Evolutionary conservation across 2,113 vertebrate species (phyloP).

Genomic region (Nycticryphes semicollaris): DNA sequence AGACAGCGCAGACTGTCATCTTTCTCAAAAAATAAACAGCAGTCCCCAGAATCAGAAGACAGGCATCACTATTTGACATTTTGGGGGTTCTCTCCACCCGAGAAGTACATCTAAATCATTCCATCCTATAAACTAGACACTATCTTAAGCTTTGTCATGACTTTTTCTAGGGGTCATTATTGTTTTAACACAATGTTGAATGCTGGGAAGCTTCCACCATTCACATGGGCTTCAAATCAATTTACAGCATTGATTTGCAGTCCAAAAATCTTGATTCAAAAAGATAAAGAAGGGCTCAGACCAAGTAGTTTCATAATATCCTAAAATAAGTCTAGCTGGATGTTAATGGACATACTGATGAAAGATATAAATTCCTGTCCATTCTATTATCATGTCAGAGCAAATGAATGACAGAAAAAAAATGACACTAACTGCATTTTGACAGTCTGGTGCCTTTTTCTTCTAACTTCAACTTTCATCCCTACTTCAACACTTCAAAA

Average conservation of each 20-base stretch:
- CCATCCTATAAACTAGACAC: neutral
- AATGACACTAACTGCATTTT: neutral
- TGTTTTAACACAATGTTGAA: neutral
- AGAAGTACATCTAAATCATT: neutral
- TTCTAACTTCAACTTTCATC: neutral
- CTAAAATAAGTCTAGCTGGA: neutral
- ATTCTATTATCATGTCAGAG: neutral
- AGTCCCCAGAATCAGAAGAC: neutral
- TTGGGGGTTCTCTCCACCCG: neutral
- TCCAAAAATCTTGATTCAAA: neutral
- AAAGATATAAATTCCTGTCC: neutral
- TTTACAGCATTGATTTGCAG: neutral
- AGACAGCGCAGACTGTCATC: neutral
- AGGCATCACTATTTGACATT: neutral
- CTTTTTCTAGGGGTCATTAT: neutral
- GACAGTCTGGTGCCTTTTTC: neutral
- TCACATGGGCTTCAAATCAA: neutral
- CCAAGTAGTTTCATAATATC: neutral
- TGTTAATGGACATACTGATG: neutral
- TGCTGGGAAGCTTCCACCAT: neutral
- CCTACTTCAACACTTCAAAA: neutral
- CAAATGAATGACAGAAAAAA: neutral
- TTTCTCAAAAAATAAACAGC: neutral
- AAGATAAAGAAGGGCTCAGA: neutral
- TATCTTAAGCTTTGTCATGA: neutral